These are phyloP conservation scores for Clivina fossor DNA, from an alignment of 2,888 invertebrate genomes.

Conservation along the genomic window DNA sequence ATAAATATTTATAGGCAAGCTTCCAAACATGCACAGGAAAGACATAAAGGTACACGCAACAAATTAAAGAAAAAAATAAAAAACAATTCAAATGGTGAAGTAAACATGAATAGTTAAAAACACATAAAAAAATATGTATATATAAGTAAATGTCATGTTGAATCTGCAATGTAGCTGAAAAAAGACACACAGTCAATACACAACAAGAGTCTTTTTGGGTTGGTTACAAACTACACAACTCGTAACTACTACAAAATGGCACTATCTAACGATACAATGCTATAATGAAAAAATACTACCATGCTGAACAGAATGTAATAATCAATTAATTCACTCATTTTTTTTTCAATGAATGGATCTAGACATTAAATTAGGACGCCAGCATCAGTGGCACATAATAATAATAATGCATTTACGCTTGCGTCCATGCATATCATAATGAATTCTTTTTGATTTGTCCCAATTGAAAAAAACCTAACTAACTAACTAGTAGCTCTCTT, in stretches of 20 bases:
- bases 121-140: too few relatives aligned
- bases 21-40: constrained; percentile 12
- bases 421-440: constrained; percentile 3
- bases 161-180: too few relatives aligned
- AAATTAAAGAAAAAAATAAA: constrained; percentile 1
- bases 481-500: too few relatives aligned
- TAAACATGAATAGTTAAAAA: too few relatives aligned
- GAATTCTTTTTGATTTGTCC: too few relatives aligned
- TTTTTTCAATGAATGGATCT: constrained; percentile 14
- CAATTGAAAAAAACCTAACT: too few relatives aligned
- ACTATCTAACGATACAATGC: constrained; percentile 52
- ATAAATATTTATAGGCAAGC: too few relatives aligned
- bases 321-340: constrained; percentile 1
- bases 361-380: constrained; percentile 15
- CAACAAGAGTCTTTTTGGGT: constrained; percentile 52
- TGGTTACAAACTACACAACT: constrained; percentile 53
- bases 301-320: constrained; percentile 48
- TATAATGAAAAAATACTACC: constrained; percentile 51
- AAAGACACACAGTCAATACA: not conserved
- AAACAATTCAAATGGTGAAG: not conserved
- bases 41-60: constrained; percentile 13
- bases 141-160: too few relatives aligned
- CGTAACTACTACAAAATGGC: constrained; percentile 52
- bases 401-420: too few relatives aligned
- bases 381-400: constrained; percentile 16